A percentile compares a stretch with the other conserved stretches of the same genome.
phyloP scores from a whole-genome alignment of 53 echinoderm and acorn worm genomes.

The Crossaster papposus region DNA sequence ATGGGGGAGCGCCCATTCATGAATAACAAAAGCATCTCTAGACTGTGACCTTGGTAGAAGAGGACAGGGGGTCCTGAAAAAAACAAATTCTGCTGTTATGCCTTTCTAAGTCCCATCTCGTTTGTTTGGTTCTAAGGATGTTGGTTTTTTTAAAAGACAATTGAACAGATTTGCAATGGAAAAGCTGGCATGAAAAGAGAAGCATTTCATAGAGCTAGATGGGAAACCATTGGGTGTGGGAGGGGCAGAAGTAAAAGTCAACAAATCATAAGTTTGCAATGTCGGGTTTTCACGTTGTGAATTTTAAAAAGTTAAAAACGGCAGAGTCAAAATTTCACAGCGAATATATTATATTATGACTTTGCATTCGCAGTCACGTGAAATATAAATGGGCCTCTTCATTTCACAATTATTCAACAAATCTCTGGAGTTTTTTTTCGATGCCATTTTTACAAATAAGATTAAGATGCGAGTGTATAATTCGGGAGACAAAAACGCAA shows the following conservation, averaged over 20 bases:
- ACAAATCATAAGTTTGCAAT: too few relatives aligned
- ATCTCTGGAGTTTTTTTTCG: too few relatives aligned
- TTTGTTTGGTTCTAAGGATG: not conserved
- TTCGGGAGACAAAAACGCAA: not conserved
- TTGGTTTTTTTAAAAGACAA: not conserved
- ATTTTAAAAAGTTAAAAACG: too few relatives aligned
- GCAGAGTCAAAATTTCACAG: too few relatives aligned
- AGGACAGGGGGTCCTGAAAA: not conserved
- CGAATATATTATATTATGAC: too few relatives aligned
- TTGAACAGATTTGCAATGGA: not conserved
- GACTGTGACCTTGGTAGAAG: not conserved
- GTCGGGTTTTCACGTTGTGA: too few relatives aligned
- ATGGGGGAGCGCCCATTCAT: not conserved
- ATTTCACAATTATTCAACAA: too few relatives aligned
- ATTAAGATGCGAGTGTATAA: too few relatives aligned
- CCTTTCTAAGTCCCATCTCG: not conserved
- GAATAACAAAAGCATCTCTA: not conserved
- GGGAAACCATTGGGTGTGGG: constrained; percentile 2
- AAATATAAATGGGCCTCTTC: too few relatives aligned
- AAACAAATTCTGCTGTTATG: not conserved
- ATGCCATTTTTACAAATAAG: too few relatives aligned
- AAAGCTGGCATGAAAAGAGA: not conserved
- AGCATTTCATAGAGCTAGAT: not conserved
- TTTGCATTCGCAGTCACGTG: too few relatives aligned
- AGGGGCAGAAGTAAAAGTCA: not conserved